Conservation (phyloP, 2,888 invertebrate genomes). For the Steinernema hermaphroditum region DNA sequence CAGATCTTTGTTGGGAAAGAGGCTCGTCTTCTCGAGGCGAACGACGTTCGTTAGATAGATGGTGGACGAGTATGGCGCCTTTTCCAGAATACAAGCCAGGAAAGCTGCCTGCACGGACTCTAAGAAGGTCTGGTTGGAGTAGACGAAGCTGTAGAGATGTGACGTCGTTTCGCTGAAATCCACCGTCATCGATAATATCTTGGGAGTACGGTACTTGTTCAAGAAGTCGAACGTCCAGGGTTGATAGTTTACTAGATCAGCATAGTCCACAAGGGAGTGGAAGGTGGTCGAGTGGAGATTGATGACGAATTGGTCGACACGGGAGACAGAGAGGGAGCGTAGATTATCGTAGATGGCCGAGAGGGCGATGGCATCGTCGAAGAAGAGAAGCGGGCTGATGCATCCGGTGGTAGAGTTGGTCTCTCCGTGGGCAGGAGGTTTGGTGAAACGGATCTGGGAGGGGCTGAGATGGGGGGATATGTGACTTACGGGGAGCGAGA, state of each 20-base stretch:
- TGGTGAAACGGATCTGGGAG: not conserved
- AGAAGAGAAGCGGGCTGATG: constrained; percentile 3
- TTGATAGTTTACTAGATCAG: not conserved
- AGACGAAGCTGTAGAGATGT: constrained; percentile 7
- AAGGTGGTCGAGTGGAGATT: not conserved
- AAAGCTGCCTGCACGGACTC: not conserved
- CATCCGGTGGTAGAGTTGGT: not conserved
- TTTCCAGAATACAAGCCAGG: not conserved
- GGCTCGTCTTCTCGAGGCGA: not conserved
- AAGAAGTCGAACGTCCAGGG: constrained; percentile 6
- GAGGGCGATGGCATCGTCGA: not conserved
- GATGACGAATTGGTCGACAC: not conserved
- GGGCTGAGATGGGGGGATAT: too few relatives aligned
- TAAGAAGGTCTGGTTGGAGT: not conserved
- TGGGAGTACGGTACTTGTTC: too few relatives aligned
- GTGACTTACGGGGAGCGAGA: not conserved
- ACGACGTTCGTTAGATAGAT: not conserved
- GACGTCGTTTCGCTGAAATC: constrained; percentile 5
- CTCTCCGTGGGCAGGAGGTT: constrained; percentile 3
- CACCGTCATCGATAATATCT: too few relatives aligned
- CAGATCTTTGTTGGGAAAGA: not conserved
- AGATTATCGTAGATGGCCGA: not conserved
- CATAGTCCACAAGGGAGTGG: not conserved
- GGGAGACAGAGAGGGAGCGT: not conserved
- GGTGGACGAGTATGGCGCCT: not conserved